These are phyloP conservation scores for Eulemur rubriventer DNA, from an alignment of 2,797 vertebrate species.

Conservation along the genomic window DNA sequence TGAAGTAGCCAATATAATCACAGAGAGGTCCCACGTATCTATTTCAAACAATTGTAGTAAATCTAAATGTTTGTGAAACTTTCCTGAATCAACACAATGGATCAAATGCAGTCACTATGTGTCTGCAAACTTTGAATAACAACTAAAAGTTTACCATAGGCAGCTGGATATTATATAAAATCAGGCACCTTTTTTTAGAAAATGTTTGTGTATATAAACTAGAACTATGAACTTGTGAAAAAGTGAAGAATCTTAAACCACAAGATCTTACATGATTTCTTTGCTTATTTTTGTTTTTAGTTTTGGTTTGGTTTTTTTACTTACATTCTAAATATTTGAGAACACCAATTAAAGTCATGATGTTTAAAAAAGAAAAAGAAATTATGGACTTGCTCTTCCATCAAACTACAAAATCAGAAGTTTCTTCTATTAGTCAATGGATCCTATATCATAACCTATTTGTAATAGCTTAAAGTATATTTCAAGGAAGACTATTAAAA, in stretches of 20 bases:
- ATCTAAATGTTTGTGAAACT: background rate
- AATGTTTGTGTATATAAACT: background rate
- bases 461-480: background rate
- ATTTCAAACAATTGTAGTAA: background rate
- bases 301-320: background rate
- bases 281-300: background rate
- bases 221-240: background rate
- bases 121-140: background rate
- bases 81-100: background rate
- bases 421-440: background rate
- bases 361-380: background rate
- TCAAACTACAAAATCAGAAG: background rate
- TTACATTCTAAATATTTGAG: background rate
- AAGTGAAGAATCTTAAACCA: background rate
- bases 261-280: background rate
- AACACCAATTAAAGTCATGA: background rate
- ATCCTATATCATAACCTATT: background rate
- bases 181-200: background rate
- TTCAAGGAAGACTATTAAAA: background rate
- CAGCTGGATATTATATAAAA: background rate
- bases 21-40: background rate
- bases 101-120: background rate
- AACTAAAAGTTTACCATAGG: background rate
- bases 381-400: background rate
- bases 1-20: background rate